Evolutionary conservation across 1,140 invertebrate genomes (phyloP).

Genomic region (Meloidogyne exigua): DNA sequence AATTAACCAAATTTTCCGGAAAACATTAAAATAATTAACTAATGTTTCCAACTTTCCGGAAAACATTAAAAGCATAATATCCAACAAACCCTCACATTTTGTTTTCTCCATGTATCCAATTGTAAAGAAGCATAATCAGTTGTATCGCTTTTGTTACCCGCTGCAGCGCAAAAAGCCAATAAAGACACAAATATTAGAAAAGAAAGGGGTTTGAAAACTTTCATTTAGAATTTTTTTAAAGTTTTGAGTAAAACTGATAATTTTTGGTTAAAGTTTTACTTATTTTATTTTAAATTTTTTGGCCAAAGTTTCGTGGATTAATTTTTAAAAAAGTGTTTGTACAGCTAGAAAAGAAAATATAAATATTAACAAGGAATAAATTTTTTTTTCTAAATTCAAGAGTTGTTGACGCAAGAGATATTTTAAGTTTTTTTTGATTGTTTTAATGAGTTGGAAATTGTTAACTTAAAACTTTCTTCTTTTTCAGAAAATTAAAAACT

Average conservation of each 20-base stretch:
- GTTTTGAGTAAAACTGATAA: neutral
- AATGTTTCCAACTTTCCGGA: neutral
- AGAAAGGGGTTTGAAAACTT: neutral
- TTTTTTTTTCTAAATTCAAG: neutral
- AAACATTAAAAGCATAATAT: neutral
- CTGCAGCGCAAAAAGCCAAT: neutral
- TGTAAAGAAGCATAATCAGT: neutral
- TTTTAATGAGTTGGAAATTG: neutral
- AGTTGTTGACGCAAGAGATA: neutral
- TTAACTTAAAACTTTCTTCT: too few species aligned
- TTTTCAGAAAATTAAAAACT: too few species aligned
- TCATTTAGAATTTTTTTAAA: neutral
- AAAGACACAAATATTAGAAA: neutral
- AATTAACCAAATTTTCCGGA: neutral
- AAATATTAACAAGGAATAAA: too few species aligned
- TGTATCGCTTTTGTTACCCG: neutral
- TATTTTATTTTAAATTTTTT: slow-evolving; percentile 1
- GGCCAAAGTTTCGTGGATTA: neutral
- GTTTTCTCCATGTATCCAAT: neutral
- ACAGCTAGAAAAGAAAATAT: neutral
- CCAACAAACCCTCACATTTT: neutral
- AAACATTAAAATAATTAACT: neutral
- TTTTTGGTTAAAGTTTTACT: neutral
- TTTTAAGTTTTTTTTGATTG: neutral
- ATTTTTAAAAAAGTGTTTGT: neutral